A percentile compares a stretch with the other conserved stretches of the same genome.
Evolutionary conservation across 2,888 invertebrate genomes (phyloP).

Genomic region (Cyclophora punctaria): DNA sequence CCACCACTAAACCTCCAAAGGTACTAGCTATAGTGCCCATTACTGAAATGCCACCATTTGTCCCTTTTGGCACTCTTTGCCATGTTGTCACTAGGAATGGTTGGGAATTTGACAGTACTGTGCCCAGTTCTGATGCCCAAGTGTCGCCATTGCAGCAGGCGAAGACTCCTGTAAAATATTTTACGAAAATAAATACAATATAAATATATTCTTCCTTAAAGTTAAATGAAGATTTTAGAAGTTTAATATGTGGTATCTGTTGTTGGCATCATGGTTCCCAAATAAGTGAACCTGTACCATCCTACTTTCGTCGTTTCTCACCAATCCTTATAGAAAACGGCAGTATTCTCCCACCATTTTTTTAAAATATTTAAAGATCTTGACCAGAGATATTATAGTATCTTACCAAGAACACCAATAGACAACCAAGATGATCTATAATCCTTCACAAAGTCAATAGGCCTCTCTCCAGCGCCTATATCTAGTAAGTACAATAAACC

Average conservation of each 20-base stretch:
- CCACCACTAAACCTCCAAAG: conserved; percentile 82
- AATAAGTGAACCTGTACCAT: too few relatives aligned
- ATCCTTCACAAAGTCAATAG: conserved; percentile 83
- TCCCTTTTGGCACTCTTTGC: conserved; percentile 86
- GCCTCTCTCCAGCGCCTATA: conserved; percentile 84
- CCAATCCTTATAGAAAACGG: too few relatives aligned
- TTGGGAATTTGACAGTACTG: conserved; percentile 79
- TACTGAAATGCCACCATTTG: conserved; percentile 89
- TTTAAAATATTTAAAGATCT: conserved; percentile 6
- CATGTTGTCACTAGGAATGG: conserved; percentile 85
- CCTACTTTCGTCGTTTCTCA: too few relatives aligned
- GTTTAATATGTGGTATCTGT: too few relatives aligned
- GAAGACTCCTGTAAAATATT: conserved; percentile 74
- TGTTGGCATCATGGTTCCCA: too few relatives aligned
- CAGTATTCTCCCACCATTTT: too few relatives aligned
- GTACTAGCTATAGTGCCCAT: conserved; percentile 74
- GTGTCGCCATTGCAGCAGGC: conserved; percentile 92
- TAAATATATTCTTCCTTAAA: too few relatives aligned
- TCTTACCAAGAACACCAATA: conserved; percentile 81
- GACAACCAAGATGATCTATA: conserved; percentile 90
- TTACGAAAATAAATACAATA: too few relatives aligned
- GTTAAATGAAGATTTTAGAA: too few relatives aligned
- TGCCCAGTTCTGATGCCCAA: conserved; percentile 92
- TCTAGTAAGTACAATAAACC: conserved; percentile 86
- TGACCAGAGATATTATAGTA: too few relatives aligned